A percentile compares a stretch with the other conserved stretches of the same genome.
Evolutionary conservation across 2,113 vertebrate species (phyloP).

Genomic region (Vidua chalybeata): DNA sequence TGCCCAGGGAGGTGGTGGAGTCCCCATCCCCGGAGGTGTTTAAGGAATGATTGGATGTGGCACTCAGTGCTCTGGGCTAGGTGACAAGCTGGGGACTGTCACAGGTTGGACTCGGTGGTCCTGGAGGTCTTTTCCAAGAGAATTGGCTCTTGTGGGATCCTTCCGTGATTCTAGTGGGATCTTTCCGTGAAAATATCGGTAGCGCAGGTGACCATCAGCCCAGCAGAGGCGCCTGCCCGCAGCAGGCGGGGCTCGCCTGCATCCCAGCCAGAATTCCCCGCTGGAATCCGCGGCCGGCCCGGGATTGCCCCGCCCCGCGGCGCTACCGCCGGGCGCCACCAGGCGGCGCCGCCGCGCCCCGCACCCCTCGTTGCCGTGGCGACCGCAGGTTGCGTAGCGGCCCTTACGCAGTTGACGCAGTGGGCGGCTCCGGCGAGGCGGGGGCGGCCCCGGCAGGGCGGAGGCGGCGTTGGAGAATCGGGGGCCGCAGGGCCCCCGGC

Average conservation of each 20-base stretch:
- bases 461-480: conserved; percentile 73
- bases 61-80: fast-evolving
- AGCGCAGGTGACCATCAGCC: fast-evolving
- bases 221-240: neutral
- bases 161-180: neutral
- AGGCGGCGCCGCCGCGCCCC: neutral
- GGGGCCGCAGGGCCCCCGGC: conserved; percentile 69
- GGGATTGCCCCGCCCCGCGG: neutral
- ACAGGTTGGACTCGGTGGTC: fast-evolving
- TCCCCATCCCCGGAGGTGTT: neutral
- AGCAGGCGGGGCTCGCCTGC: fast-evolving
- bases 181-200: fast-evolving
- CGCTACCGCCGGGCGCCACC: neutral
- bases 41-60: fast-evolving
- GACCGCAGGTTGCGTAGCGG: conserved; percentile 77
- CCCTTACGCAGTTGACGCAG: conserved; percentile 79
- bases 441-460: conserved; percentile 74
- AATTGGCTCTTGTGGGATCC: fast-evolving
- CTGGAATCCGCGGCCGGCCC: neutral
- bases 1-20: neutral
- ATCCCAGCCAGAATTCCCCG: fast-evolving
- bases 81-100: fast-evolving
- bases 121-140: neutral
- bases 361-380: conserved; percentile 47
- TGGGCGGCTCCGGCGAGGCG: conserved; percentile 73